phyloP scores from a whole-genome alignment of 2,797 vertebrate genomes.

The Triplophysa bombifrons region DNA sequence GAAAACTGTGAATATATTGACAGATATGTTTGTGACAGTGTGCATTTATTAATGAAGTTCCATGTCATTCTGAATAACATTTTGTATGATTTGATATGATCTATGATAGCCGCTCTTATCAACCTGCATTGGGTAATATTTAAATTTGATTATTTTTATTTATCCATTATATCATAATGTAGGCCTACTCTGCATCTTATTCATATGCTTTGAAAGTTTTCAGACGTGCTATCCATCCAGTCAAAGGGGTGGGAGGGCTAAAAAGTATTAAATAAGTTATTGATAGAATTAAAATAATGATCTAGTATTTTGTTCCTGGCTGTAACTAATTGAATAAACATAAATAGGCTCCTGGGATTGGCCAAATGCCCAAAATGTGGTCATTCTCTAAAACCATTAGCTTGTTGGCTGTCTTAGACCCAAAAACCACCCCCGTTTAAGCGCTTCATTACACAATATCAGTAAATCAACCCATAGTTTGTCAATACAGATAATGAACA shows the following conservation, averaged over 20 bases:
- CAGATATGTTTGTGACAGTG: neutral
- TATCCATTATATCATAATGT: no score
- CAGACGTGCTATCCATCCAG: no score
- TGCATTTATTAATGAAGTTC: neutral
- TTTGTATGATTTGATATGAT: neutral
- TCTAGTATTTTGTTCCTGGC: no score
- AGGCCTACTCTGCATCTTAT: no score
- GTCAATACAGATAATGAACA: slow-evolving; percentile 24
- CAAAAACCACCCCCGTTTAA: neutral
- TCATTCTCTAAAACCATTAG: neutral
- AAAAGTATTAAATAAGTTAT: no score
- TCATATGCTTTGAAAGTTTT: no score
- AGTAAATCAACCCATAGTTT: neutral
- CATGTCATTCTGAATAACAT: neutral
- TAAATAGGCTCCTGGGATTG: neutral
- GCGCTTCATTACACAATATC: neutral
- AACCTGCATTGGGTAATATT: neutral
- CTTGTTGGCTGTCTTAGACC: neutral
- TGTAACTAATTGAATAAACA: slow-evolving; percentile 1
- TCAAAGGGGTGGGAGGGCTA: no score
- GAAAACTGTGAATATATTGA: slow-evolving; percentile 7
- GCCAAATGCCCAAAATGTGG: neutral
- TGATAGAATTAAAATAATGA: no score
- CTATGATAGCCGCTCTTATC: neutral
- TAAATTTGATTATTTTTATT: no score